These are phyloP conservation scores for Drosophila stalkeri DNA, from an alignment of 2,888 invertebrate genomes.

Conservation along the genomic window DNA sequence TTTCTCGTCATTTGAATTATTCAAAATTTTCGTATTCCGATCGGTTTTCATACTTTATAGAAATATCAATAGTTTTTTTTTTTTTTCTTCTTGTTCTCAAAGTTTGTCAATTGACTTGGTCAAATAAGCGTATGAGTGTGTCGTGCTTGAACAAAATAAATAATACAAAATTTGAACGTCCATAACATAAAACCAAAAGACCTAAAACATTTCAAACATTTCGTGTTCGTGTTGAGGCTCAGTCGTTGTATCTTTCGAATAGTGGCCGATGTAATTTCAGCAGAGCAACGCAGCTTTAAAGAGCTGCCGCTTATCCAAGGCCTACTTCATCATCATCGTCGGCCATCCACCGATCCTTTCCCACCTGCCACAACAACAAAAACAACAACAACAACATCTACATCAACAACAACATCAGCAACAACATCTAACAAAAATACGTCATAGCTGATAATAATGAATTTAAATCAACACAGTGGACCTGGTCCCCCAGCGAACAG, in stretches of 20 bases:
- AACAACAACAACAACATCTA: neutral
- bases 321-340: conserved; percentile 19
- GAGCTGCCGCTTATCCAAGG: conserved; percentile 17
- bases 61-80: neutral
- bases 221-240: conserved; percentile 27
- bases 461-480: conserved; percentile 85
- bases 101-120: conserved; percentile 49
- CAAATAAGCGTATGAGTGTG: conserved; percentile 39
- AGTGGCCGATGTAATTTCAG: conserved; percentile 24
- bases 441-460: conserved; percentile 85
- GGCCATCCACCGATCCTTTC: conserved; percentile 12
- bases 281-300: conserved; percentile 5
- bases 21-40: conserved; percentile 7
- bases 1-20: conserved; percentile 16
- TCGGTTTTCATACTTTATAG: conserved; percentile 5
- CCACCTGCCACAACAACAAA: neutral
- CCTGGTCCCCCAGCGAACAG: conserved; percentile 82
- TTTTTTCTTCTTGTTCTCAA: conserved; percentile 10
- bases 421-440: conserved; percentile 41
- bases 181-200: neutral
- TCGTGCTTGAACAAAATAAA: conserved; percentile 37
- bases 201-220: conserved; percentile 3
- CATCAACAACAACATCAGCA: neutral
- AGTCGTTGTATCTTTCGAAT: conserved; percentile 5
- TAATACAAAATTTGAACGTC: conserved; percentile 16